Base-by-base conservation (phyloP, 2,888 invertebrate genomes). In the Meloe dianella region DNA sequence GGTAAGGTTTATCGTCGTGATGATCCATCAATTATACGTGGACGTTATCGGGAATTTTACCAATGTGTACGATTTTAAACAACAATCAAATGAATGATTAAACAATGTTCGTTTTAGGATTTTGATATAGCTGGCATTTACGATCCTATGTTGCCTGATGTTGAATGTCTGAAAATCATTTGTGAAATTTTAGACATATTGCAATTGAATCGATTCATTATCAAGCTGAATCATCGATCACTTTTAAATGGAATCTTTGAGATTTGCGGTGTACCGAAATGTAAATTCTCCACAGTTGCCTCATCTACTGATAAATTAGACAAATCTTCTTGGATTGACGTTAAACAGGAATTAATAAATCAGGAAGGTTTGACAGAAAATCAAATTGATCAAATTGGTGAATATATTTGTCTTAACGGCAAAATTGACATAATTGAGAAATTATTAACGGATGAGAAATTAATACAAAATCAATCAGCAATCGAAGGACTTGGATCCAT, bases 231-330 rank as follows among this genome's bases (percentile, higher is more conserved):
- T 84, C 99, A 99, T 85, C 87, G 99, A 63, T 88, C 91, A 75
- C 84, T 99, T 20, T 85, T 99, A 57, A 98, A 99, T 82, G 99
- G 98, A 1, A 94, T 99, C 89, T 98, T 99, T 82, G 96, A 95
- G 75, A 92, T 94, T 0, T 97, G 97, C 80, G 98, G 98, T 0
- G 97, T 99, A 7, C 93, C 97, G 0, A 86, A 88, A 10, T 93
- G 92, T 30, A 93, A 93, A 83, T 99, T n/a, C n/a, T 99, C 84
- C 89, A 98, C 64, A 86, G 92, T 0, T 99, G 98, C n/a, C 82
- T 99, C 99, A 0, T 90, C 98, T 8, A 93, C 99, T 5, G 99
- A 99, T 84, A 99, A 99, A 84, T 85, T 99, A 64, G 99, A 99
- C 84, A 99, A 99, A 92, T 90, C 91, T n/a, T 90, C 95, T 1